Evolutionary conservation across 2,797 vertebrate genomes (phyloP), one percentile per base, ranked within the genome.

Genomic region (Arctocebus calabarensis): DNA sequence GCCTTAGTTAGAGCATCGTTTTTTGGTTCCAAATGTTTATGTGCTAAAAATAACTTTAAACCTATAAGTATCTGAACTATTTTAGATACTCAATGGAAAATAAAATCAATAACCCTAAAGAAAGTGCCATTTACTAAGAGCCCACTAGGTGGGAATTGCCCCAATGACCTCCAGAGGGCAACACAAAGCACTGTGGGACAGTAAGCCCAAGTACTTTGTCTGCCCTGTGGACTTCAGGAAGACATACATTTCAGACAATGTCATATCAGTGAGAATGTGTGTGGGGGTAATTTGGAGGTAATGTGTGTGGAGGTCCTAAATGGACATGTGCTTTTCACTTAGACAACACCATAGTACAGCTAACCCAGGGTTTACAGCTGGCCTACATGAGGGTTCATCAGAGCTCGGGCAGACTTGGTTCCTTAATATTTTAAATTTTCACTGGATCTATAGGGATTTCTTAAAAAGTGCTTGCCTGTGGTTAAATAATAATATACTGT

Each of bases 341-440:
- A 29, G 12, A 62, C 64, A 29, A 4, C n/a, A 23, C 23, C 4
- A 34, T 12, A 6, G 5, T 27, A 64, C 13, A 37, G 61, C 57
- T 70, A 57, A 52, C 70, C 48, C 55, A 84, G 3, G 27, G 62
- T 92, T 95, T 55, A 77, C 9, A 85, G 25, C 13, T 68, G 82
- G 37, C 40, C 17, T 94, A 90, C 34, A 1, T 4, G 66, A 8
- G 45, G 29, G 73, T 45, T 89, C 70, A 10, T 78, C 40, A 4
- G 45, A 94, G 75, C 23, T 3, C 45, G 94, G 43, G 19, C 25
- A 48, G 48, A 81, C n/a, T 19, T 37, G 1, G 17, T 40, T 92
- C 29, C 91, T 97, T 71, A 88, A 85, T 84, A 90, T 93, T 93
- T 93, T 93, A 78, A 93, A 43, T 61, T 85, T 73, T 94, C 48